A percentile compares a stretch with the other conserved stretches of the same genome.
phyloP scores from a whole-genome alignment of 2,888 invertebrate genomes.

The Blastobasis adustella region DNA sequence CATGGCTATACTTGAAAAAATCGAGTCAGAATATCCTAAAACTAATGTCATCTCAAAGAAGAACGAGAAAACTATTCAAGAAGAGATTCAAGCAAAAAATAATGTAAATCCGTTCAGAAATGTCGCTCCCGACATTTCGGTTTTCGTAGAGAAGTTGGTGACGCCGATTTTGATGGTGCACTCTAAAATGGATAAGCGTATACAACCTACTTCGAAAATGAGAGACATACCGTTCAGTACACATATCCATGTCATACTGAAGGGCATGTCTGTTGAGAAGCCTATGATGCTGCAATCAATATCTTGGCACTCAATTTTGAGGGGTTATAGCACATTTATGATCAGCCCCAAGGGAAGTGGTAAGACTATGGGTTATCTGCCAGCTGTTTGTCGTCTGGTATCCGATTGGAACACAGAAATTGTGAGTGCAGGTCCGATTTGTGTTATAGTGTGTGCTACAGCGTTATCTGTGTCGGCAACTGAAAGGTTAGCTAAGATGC shows the following conservation, averaged over 20 bases:
- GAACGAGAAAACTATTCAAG: background rate
- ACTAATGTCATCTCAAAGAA: background rate
- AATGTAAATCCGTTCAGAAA: conserved; percentile 57
- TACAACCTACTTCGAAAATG: conserved; percentile 38
- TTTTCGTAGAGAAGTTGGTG: conserved; percentile 58
- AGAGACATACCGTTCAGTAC: conserved; percentile 46
- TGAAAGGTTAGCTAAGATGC: conserved; percentile 46
- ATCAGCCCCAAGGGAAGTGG: conserved; percentile 76
- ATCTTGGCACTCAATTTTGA: conserved; percentile 80
- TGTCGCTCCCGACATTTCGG: conserved; percentile 42
- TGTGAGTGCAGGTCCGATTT: conserved; percentile 74
- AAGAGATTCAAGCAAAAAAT: conserved; percentile 12
- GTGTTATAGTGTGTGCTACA: conserved; percentile 79
- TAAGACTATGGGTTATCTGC: conserved; percentile 82
- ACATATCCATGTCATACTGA: conserved; percentile 39
- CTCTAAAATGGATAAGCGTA: conserved; percentile 43
- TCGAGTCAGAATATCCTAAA: conserved; percentile 20
- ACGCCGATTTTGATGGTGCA: conserved; percentile 59
- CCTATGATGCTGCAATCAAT: conserved; percentile 78
- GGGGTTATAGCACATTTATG: conserved; percentile 78
- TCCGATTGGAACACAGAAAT: conserved; percentile 45
- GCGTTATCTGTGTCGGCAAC: conserved; percentile 70
- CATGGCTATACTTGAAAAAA: conserved; percentile 25
- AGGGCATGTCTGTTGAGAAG: conserved; percentile 39
- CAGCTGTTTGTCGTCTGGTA: conserved; percentile 78